These are phyloP conservation scores for Poecile atricapillus DNA, from an alignment of 2,113 vertebrate genomes.

Conservation along the genomic window DNA sequence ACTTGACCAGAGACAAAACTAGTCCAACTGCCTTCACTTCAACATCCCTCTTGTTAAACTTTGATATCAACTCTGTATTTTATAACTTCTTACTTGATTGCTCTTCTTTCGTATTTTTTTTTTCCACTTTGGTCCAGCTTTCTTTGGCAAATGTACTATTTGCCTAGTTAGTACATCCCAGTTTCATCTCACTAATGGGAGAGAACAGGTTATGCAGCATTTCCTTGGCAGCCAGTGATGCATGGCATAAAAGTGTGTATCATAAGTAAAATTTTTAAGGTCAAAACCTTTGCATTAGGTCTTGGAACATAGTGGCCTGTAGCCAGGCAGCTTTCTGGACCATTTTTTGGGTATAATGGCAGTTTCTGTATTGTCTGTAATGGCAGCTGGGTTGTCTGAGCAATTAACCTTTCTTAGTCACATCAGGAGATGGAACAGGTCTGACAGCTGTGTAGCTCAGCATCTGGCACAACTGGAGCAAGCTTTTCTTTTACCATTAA, in stretches of 20 bases:
- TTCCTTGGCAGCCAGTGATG: not conserved
- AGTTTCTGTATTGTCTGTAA: not conserved
- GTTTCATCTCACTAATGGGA: not conserved
- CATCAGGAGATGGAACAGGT: not conserved
- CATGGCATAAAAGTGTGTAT: not conserved
- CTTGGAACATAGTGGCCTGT: not conserved
- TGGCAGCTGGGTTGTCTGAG: not conserved
- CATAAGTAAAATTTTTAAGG: not conserved
- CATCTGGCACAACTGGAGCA: constrained; percentile 26
- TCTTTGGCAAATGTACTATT: not conserved
- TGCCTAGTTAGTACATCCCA: not conserved
- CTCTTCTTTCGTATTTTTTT: not conserved
- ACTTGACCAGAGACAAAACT: not conserved
- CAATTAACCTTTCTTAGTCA: not conserved
- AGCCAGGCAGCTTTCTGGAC: not conserved
- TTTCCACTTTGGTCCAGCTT: not conserved
- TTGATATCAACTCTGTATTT: not conserved
- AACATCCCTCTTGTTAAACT: not conserved
- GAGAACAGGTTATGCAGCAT: not conserved
- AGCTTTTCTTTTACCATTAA: not conserved
- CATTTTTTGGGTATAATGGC: not conserved
- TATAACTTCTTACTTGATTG: not conserved
- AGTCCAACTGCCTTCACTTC: not conserved
- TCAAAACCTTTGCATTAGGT: not conserved
- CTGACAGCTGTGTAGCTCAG: not conserved